These are phyloP conservation scores for Stegostoma tigrinum DNA, from an alignment of 2,113 vertebrate species.

Conservation along the genomic window DNA sequence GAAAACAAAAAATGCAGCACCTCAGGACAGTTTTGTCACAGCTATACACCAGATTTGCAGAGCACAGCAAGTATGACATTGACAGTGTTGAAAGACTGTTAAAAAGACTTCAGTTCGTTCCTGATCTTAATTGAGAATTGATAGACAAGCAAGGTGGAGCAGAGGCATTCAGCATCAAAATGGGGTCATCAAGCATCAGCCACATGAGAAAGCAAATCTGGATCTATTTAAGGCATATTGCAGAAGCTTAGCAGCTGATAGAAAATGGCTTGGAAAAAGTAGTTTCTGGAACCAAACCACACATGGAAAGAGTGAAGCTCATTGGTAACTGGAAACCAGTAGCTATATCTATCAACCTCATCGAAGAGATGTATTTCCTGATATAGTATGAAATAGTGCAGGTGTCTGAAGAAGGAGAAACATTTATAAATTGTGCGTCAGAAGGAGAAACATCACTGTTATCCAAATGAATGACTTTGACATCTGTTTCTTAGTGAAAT, in stretches of 20 bases:
- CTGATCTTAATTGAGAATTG: background rate
- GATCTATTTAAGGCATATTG: background rate
- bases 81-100: slow-evolving; percentile 7
- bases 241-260: background rate
- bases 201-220: slow-evolving; percentile 15
- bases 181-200: background rate
- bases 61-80: background rate
- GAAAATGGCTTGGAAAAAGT: background rate
- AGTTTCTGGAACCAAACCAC: background rate
- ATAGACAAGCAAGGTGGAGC: background rate
- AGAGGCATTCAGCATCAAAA: background rate
- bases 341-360: background rate
- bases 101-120: background rate
- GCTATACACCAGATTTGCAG: background rate
- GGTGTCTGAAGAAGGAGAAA: background rate
- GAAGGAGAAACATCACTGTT: background rate
- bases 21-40: background rate
- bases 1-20: background rate
- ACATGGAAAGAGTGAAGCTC: background rate
- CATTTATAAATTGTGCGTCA: background rate
- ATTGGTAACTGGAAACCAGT: background rate
- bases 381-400: background rate
- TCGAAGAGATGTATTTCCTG: background rate
- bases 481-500: background rate
- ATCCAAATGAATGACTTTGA: background rate